Conservation (phyloP, 1,140 invertebrate genomes). For the Dendrolimus punctatus region DNA sequence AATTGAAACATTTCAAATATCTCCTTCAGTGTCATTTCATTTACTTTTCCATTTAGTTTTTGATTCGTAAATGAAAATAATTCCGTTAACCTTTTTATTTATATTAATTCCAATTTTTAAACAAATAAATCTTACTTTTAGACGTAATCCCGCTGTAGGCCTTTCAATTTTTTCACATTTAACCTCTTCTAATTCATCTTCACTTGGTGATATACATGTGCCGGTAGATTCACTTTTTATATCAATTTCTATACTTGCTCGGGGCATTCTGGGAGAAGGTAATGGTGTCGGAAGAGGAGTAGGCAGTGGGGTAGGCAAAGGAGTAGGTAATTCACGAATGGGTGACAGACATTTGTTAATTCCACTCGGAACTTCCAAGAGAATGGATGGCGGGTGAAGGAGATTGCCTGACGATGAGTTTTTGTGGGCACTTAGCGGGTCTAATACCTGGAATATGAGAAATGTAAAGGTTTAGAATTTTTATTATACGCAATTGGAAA, state of each 20-base stretch:
- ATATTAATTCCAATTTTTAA: too few relatives aligned
- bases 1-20: too few relatives aligned
- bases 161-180: constrained; percentile 40
- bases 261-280: constrained; percentile 54
- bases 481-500: too few relatives aligned
- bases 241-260: constrained; percentile 51
- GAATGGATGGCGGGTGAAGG: constrained; percentile 78
- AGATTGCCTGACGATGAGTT: constrained; percentile 70
- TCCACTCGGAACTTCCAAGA: constrained; percentile 79
- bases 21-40: too few relatives aligned
- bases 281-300: constrained; percentile 80
- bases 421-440: constrained; percentile 77
- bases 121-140: constrained; percentile 38
- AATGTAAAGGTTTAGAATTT: too few relatives aligned
- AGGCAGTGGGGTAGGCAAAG: constrained; percentile 78
- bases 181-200: constrained; percentile 60
- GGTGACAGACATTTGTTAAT: constrained; percentile 83
- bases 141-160: constrained; percentile 41
- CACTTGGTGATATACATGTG: constrained; percentile 52
- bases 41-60: too few relatives aligned
- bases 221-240: constrained; percentile 41
- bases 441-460: constrained; percentile 69
- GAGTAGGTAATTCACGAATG: constrained; percentile 81
- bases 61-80: too few relatives aligned
- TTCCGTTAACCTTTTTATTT: too few relatives aligned